Evolutionary conservation across 2,888 invertebrate genomes (phyloP).

Genomic region (Dynastes tityus): DNA sequence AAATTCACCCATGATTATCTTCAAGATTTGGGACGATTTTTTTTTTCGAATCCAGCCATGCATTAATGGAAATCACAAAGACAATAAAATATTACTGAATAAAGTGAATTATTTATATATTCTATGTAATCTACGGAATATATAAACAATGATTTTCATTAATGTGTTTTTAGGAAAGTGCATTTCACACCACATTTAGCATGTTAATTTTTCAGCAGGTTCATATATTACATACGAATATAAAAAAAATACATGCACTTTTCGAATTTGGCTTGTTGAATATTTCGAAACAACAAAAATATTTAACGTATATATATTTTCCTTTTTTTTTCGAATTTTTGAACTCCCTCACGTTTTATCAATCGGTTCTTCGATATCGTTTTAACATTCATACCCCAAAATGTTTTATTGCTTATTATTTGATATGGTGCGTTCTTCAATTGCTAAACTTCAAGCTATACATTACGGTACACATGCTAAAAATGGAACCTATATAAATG

Average conservation of each 20-base stretch:
- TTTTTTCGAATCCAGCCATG: conserved; percentile 2
- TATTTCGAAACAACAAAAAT: not conserved
- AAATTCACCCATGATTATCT: not conserved
- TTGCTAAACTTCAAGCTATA: conserved; percentile 70
- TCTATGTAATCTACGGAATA: too few relatives aligned
- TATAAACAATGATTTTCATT: not conserved
- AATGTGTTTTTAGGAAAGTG: conserved; percentile 43
- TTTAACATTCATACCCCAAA: not conserved
- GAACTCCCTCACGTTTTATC: not conserved
- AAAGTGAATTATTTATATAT: not conserved
- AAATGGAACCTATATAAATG: conserved; percentile 67
- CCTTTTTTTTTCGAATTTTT: not conserved
- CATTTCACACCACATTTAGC: conserved; percentile 34
- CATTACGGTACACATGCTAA: conserved; percentile 70
- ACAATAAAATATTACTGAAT: not conserved
- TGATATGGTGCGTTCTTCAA: conserved; percentile 70
- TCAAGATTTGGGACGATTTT: not conserved
- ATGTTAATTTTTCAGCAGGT: conserved; percentile 11
- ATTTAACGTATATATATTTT: not conserved
- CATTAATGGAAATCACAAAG: not conserved
- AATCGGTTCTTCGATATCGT: not conserved
- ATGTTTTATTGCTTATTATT: not conserved
- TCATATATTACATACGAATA: conserved; percentile 14
- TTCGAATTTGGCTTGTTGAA: conserved; percentile 12
- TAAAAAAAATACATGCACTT: conserved; percentile 46